phyloP scores from a whole-genome alignment of 2,113 vertebrate species.

The Gracilinanus agilis region DNA sequence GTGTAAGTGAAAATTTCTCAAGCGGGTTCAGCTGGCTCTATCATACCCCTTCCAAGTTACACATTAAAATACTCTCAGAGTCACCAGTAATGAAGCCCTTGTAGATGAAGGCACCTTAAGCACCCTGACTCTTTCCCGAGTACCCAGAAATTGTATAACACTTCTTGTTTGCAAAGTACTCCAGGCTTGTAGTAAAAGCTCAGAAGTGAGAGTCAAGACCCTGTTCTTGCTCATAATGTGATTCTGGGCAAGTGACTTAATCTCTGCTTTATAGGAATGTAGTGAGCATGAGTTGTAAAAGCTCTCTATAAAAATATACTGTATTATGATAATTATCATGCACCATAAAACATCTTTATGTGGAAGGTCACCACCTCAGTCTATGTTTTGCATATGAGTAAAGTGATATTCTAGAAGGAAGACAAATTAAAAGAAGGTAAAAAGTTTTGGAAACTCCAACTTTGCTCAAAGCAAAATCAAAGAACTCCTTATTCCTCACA shows the following conservation, averaged over 20 bases:
- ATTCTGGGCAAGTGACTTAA: conserved; percentile 30
- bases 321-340: not conserved
- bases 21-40: not conserved
- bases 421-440: not conserved
- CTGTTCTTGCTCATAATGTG: conserved; percentile 28
- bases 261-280: not conserved
- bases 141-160: not conserved
- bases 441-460: not conserved
- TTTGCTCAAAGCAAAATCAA: conserved; percentile 40
- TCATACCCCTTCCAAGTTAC: not conserved
- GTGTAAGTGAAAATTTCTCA: not conserved
- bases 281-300: conserved; percentile 19
- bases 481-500: conserved; percentile 11
- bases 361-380: not conserved
- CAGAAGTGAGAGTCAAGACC: conserved; percentile 27
- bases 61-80: not conserved
- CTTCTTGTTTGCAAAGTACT: not conserved
- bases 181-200: not conserved
- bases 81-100: not conserved
- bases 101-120: not conserved
- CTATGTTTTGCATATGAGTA: conserved; percentile 30
- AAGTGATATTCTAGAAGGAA: conserved; percentile 11
- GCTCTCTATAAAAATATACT: not conserved
- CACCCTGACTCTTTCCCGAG: not conserved
- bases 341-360: not conserved